Evolutionary conservation across 64 coral and sea anemone genomes (phyloP).

Genomic region (Actinia tenebrosa): DNA sequence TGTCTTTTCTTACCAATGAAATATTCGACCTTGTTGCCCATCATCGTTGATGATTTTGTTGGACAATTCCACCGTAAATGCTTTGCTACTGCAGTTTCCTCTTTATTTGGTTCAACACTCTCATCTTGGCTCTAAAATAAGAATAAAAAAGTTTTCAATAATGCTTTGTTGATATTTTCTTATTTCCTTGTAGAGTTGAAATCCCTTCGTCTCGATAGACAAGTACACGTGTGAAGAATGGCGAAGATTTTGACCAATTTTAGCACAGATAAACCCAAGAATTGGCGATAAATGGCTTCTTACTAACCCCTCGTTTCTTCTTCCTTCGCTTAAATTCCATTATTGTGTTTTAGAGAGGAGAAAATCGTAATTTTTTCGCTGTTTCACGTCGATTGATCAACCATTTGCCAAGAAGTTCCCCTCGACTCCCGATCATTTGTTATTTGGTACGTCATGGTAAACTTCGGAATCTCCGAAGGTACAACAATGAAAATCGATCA

Average conservation of each 20-base stretch:
- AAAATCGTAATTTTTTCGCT: not conserved
- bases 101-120: conserved; percentile 62
- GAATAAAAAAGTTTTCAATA: not conserved
- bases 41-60: conserved; percentile 64
- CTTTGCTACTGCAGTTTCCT: conserved; percentile 84
- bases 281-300: not conserved
- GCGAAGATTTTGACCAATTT: not conserved
- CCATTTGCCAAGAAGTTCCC: not conserved
- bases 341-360: not conserved
- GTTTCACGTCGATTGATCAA: not conserved
- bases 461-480: not conserved
- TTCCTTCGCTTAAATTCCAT: conserved; percentile 18
- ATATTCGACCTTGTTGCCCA: conserved; percentile 91
- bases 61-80: conserved; percentile 86
- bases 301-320: conserved; percentile 6
- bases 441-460: conserved; percentile 10
- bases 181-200: not conserved
- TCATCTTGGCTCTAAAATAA: conserved; percentile 57
- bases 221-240: not conserved
- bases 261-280: not conserved
- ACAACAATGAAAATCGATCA: not conserved
- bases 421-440: not conserved
- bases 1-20: conserved; percentile 73
- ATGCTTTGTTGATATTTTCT: not conserved
- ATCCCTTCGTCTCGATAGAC: not conserved